These are phyloP conservation scores for Alfaro cultratus DNA, from an alignment of 2,797 vertebrate genomes.

Conservation along the genomic window DNA sequence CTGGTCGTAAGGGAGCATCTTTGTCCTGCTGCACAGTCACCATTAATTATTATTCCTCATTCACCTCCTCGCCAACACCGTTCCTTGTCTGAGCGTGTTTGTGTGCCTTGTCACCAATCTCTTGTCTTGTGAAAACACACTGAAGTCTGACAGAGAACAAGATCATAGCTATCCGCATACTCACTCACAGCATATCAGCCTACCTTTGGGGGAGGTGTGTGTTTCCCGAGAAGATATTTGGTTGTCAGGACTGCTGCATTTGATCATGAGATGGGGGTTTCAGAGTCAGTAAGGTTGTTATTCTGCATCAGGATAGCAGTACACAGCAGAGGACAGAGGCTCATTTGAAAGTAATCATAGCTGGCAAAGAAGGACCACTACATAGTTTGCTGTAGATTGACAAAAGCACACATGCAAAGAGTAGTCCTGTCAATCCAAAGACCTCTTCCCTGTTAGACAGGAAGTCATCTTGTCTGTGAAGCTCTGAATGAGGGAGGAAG, in stretches of 20 bases:
- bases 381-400: slow-evolving; percentile 24
- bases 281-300: slow-evolving; percentile 29
- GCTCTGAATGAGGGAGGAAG: slow-evolving; percentile 43
- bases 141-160: slow-evolving; percentile 65
- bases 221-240: slow-evolving; percentile 48
- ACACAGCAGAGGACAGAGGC: slow-evolving; percentile 47
- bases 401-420: slow-evolving; percentile 18
- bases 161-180: slow-evolving; percentile 62
- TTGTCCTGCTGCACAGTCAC: slow-evolving; percentile 58
- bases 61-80: slow-evolving; percentile 52
- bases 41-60: slow-evolving; percentile 74
- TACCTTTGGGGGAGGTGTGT: slow-evolving; percentile 56
- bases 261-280: slow-evolving; percentile 51
- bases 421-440: slow-evolving; percentile 55
- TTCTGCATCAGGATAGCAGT: slow-evolving; percentile 24
- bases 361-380: slow-evolving; percentile 23
- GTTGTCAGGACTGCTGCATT: slow-evolving; percentile 59
- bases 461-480: slow-evolving; percentile 66
- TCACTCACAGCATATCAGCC: slow-evolving; percentile 40
- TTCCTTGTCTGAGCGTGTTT: slow-evolving; percentile 59
- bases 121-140: slow-evolving; percentile 57
- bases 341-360: slow-evolving; percentile 33
- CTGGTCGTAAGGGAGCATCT: slow-evolving; percentile 67
- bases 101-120: slow-evolving; percentile 50
- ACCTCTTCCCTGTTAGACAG: slow-evolving; percentile 64